These are phyloP conservation scores for Irena cyanogastra DNA, from an alignment of 2,113 vertebrate genomes.

Conservation along the genomic window DNA sequence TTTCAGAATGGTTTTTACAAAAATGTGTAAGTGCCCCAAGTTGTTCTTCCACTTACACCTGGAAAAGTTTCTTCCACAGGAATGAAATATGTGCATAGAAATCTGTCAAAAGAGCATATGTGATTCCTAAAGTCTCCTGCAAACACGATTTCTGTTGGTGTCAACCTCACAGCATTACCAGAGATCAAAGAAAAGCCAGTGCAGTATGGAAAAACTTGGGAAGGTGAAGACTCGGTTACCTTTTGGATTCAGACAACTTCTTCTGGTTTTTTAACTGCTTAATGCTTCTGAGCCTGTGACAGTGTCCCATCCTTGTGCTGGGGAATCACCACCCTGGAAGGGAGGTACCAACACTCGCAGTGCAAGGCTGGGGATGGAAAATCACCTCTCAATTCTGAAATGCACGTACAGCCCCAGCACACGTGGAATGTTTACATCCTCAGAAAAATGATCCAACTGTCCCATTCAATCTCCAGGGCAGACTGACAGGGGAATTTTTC, in stretches of 20 bases:
- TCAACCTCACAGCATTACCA: neutral
- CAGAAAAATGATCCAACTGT: neutral
- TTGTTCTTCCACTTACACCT: neutral
- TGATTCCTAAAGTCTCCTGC: neutral
- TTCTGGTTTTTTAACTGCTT: neutral
- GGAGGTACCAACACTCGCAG: accelerated
- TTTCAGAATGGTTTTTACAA: neutral
- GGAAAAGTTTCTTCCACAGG: neutral
- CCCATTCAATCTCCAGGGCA: neutral
- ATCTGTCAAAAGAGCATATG: neutral
- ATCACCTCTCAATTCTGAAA: neutral
- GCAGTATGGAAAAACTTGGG: neutral
- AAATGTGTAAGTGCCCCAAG: neutral
- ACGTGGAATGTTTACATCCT: neutral
- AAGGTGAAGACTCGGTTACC: neutral
- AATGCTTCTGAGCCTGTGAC: neutral
- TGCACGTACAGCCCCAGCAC: neutral
- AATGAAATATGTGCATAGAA: neutral
- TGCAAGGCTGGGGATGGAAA: neutral
- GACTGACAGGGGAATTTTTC: neutral
- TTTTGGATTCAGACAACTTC: neutral
- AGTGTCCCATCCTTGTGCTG: neutral
- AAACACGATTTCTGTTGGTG: neutral
- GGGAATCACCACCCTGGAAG: neutral
- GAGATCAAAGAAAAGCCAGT: neutral